Base-by-base conservation (phyloP, 2,113 vertebrate genomes). In the Pollimyrus isidori region DNA sequence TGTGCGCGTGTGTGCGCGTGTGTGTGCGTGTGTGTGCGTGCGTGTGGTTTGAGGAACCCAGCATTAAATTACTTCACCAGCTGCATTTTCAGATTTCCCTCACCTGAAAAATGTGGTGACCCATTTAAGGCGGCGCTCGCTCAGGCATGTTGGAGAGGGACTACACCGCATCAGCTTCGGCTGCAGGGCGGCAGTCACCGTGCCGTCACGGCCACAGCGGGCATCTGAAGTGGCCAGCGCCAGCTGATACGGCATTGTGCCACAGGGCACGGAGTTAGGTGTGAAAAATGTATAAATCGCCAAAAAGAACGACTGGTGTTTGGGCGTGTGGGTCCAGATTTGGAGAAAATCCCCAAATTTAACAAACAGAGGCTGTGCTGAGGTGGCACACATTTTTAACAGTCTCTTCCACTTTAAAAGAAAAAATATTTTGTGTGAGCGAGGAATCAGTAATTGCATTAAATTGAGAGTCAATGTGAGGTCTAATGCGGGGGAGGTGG, bases 91-190 rank as follows among this genome's bases (percentile, higher is more conserved):
- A 9, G 11, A 30, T 87, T 76, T 88, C 46, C 87, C 13, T 73
- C 46, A 19, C 42, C 46, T 9, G 62, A 80, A 80, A 69, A 88
- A 69, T 88, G 48, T 50, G 46, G n/a, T 88, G 65, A 88, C 87
- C 87, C 65, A 46, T 50, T 88, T 80, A 48, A 26, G 5, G 65
- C 46, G 0, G 4, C 62, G 11, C 26, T 48, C 45, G 19, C 6
- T 50, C 45, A 48, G 30, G n/a, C 48, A n/a, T 1, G 5, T 23
- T 69, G 7, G 11, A 49, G 39, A 26, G 46, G 45, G n/a, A 45
- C 17, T 48, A 0, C 23, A 17, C 1, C 46, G 3, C 26, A 13
- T 11, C 3, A 1, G 4, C 35, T 11, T 50, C 10, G 30, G 46
- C 30, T 42, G 35, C 15, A 39, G 73, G 73, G 35, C 0, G 15